Conservation (phyloP, 2,888 invertebrate species). For the Xestia rhomboidea region DNA sequence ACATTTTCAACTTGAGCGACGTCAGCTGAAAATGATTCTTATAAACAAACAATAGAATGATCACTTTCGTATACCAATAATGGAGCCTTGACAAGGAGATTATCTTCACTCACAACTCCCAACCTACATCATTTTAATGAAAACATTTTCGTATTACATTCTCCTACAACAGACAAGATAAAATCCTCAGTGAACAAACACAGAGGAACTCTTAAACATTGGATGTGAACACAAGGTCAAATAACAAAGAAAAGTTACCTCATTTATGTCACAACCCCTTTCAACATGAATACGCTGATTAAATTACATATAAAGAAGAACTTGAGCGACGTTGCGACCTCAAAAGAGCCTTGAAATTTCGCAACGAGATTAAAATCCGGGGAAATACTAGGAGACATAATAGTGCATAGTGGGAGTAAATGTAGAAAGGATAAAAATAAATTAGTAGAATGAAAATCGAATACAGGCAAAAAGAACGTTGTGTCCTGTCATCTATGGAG, state of each 20-base stretch:
- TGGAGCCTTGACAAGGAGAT: constrained; percentile 1
- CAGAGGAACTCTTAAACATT: constrained; percentile 49
- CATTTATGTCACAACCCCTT: constrained; percentile 65
- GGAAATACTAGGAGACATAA: constrained; percentile 41
- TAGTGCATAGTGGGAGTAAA: constrained; percentile 14
- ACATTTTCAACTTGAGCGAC: background rate
- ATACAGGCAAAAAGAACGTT: constrained; percentile 5
- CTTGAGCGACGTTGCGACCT: constrained; percentile 60
- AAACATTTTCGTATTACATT: constrained; percentile 25
- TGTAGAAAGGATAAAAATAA: constrained; percentile 5
- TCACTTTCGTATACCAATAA: background rate
- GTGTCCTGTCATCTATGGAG: background rate
- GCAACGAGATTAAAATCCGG: constrained; percentile 54
- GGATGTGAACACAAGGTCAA: constrained; percentile 59
- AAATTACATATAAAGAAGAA: constrained; percentile 64
- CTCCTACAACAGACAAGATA: constrained; percentile 37
- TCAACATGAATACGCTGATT: constrained; percentile 67
- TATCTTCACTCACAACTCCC: constrained; percentile 3
- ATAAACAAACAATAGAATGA: background rate
- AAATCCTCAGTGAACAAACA: constrained; percentile 53
- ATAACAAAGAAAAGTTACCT: constrained; percentile 61
- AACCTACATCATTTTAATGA: constrained; percentile 46
- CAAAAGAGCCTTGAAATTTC: constrained; percentile 60
- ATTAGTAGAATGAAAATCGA: constrained; percentile 1
- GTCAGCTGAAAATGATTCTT: background rate